Evolutionary conservation across 2,888 invertebrate species (phyloP), one percentile per base, ranked within the genome.

Genomic region (Ophion slaviceki): DNA sequence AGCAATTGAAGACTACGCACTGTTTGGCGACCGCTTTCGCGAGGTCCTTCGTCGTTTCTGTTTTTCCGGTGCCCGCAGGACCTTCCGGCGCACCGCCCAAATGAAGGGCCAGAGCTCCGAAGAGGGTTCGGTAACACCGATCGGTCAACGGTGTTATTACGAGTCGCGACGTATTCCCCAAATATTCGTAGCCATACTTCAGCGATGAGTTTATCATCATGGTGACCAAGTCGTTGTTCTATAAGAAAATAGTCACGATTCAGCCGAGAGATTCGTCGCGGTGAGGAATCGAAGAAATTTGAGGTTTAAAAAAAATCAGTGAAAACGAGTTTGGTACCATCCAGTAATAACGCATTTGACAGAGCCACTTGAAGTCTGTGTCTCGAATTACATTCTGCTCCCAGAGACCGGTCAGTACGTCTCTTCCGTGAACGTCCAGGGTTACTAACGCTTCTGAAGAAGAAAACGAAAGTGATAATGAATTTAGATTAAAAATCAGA

Each of bases 111-210:
- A 96, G 94, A 14, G 96, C 96, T 17, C 96, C 95, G 88, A 96
- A 95, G 76, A 96, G 93, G 0, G 96, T 96, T 71, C 96, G 94
- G 90, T 96, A 99, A 93, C 98, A 98, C 67, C 99, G 96, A 94
- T 99, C 99, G 0, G 99, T 99, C 84, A 99, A 95, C 0, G 99
- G 99, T 0, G 99, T 99, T 83, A 99, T 98, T 6, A 99, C 99
- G 24, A 99, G 95, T 24, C 98, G 95, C 0, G 97, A 95, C 0
- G 97, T 97, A 92, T 99, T 99, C 2, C 98, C 99, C 77, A 99
- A 95, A 94, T 99, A 99, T 94, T 99, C 99, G 92, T 99, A 98
- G 5, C 96, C 96, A 90, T 96, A 96, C 80, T 92, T 93, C 24
- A 96, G 93, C 4, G 94, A 94, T 1, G 96, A 95, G 88, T 96